Conservation (phyloP, 2,888 invertebrate species). For the Sarcophaga variegata region DNA sequence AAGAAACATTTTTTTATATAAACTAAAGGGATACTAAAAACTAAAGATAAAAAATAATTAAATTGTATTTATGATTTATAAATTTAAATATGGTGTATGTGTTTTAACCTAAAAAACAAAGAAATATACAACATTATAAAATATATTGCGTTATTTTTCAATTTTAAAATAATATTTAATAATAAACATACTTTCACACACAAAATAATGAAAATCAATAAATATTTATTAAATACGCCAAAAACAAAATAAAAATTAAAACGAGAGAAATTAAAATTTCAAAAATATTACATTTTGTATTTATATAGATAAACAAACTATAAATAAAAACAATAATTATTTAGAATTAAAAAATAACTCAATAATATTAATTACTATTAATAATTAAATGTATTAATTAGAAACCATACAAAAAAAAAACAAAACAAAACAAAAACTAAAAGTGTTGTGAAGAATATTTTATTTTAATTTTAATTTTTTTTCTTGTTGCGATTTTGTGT, state of each 20-base stretch:
- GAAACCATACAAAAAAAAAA: neutral
- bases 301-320: conserved; percentile 7
- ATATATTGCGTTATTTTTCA: conserved; percentile 24
- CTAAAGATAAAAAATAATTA: conserved; percentile 23
- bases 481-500: conserved; percentile 34
- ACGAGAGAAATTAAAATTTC: conserved; percentile 18
- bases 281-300: neutral
- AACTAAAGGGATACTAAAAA: conserved; percentile 18
- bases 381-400: too few relatives aligned
- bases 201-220: neutral
- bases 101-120: conserved; percentile 20
- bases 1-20: conserved; percentile 35
- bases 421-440: conserved; percentile 32
- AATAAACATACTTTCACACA: neutral
- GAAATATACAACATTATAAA: conserved; percentile 7
- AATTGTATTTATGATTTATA: conserved; percentile 23
- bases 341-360: conserved; percentile 26
- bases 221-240: conserved; percentile 46
- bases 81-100: neutral
- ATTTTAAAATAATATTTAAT: conserved; percentile 11
- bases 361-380: too few relatives aligned
- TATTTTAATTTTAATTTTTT: conserved; percentile 9
- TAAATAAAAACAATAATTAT: conserved; percentile 46
- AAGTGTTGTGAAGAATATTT: conserved; percentile 65
- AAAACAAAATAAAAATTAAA: conserved; percentile 37